phyloP scores from a whole-genome alignment of 1,140 invertebrate genomes.

The Pteromalus puparum region DNA sequence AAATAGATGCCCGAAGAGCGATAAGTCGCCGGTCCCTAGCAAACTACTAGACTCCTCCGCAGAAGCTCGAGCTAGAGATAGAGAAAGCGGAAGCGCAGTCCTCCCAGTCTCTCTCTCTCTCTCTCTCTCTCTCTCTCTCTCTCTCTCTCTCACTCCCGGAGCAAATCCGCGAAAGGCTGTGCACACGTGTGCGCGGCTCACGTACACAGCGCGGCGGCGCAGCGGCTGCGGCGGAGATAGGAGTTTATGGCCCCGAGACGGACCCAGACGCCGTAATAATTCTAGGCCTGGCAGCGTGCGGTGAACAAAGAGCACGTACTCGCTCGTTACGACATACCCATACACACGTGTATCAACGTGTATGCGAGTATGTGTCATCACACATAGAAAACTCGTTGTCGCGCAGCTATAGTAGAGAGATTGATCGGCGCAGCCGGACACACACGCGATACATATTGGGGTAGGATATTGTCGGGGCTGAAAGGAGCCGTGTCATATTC shows the following conservation, averaged over 20 bases:
- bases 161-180: background rate
- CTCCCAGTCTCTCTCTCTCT: background rate
- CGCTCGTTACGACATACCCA: constrained; percentile 32
- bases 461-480: no score
- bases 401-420: background rate
- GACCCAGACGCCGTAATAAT: constrained; percentile 30
- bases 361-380: background rate
- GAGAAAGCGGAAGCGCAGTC: background rate
- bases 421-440: background rate
- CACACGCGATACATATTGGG: background rate
- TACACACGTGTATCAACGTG: no score
- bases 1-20: background rate
- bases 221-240: background rate
- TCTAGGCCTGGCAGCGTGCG: constrained; percentile 7
- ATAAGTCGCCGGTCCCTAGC: background rate
- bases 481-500: background rate
- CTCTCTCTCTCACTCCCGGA: background rate
- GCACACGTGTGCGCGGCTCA: background rate
- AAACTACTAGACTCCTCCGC: background rate
- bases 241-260: constrained; percentile 40
- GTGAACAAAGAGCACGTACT: constrained; percentile 42
- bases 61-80: background rate
- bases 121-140: background rate
- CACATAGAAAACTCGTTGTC: background rate
- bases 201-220: background rate